These are phyloP conservation scores for Trachurus trachurus DNA, from an alignment of 2,797 vertebrate genomes.

Conservation along the genomic window DNA sequence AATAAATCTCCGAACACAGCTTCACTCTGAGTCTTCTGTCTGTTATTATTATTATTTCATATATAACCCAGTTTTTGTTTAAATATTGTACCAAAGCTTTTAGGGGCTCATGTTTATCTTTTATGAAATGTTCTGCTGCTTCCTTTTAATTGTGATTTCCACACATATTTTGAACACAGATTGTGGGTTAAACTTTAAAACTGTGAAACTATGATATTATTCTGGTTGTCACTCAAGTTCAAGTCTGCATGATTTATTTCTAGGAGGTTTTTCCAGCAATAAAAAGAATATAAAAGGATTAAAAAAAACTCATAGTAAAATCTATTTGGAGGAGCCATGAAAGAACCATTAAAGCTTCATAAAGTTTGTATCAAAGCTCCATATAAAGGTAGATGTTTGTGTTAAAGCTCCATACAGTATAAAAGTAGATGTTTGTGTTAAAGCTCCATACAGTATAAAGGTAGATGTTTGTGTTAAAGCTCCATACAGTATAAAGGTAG, in stretches of 20 bases:
- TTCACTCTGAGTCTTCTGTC: not conserved
- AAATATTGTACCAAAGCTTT: not conserved
- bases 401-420: no score
- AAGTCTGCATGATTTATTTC: not conserved
- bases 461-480: no score
- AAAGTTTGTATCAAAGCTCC: no score
- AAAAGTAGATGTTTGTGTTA: no score
- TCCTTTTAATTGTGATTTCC: not conserved
- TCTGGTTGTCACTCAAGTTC: not conserved
- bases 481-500: no score
- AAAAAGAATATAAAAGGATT: not conserved
- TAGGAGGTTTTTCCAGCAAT: not conserved
- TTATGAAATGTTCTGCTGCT: not conserved
- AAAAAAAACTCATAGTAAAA: not conserved
- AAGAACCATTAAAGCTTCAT: no score
- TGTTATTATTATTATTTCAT: not conserved
- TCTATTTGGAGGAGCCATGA: no score
- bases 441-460: no score
- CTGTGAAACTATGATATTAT: not conserved
- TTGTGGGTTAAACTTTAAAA: not conserved
- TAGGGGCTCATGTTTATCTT: not conserved
- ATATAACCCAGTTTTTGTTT: not conserved
- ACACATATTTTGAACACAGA: not conserved
- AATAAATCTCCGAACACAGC: conserved; percentile 67
- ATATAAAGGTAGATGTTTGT: no score